These are phyloP conservation scores for Platichthys stellatus DNA, from an alignment of 2,113 vertebrate species.

Conservation along the genomic window DNA sequence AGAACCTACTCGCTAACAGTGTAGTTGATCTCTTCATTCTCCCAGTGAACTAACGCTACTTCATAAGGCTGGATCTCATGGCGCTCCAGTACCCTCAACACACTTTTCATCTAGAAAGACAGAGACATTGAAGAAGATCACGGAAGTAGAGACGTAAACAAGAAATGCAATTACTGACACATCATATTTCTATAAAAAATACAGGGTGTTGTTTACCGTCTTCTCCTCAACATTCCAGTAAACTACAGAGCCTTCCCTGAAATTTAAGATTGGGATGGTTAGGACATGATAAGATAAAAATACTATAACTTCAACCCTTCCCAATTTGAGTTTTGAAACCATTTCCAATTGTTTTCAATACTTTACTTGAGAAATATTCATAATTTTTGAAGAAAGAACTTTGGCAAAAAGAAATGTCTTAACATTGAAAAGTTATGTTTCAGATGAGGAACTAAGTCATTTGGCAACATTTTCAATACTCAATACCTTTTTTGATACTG, in stretches of 20 bases:
- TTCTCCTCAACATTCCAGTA: conserved; percentile 98
- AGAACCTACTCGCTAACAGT: conserved; percentile 86
- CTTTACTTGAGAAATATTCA: no score
- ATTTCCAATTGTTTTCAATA: no score
- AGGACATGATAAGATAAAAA: background rate
- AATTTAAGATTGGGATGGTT: conserved; percentile 16
- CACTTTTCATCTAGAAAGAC: conserved; percentile 85
- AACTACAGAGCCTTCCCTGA: conserved; percentile 94
- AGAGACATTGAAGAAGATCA: background rate
- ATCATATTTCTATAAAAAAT: background rate
- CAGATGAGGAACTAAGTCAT: no score
- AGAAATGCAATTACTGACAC: background rate
- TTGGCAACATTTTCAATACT: no score
- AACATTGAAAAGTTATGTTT: no score
- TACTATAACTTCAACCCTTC: no score
- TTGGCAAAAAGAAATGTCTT: no score
- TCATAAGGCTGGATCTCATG: conserved; percentile 97
- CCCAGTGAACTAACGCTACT: conserved; percentile 95
- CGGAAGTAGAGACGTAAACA: background rate
- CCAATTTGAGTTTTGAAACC: no score
- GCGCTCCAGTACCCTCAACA: conserved; percentile 89
- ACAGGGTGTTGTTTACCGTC: conserved; percentile 84
- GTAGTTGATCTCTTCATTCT: conserved; percentile 97
- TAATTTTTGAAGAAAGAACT: no score
- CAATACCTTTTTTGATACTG: no score